These are phyloP conservation scores for Zaprionus gabonicus DNA, from an alignment of 1,140 invertebrate genomes.

Conservation along the genomic window DNA sequence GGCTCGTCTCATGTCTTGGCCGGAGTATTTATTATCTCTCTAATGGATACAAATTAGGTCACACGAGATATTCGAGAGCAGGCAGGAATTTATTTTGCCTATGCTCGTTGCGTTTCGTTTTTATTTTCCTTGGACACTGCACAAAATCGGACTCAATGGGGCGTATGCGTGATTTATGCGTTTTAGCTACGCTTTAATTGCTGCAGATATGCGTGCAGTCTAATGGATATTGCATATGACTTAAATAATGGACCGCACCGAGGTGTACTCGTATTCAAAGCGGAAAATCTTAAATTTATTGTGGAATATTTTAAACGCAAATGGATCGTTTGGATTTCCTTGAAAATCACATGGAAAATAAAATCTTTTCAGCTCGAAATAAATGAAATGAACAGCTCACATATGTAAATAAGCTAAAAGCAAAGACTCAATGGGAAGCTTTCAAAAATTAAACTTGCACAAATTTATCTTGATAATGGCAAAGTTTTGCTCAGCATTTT, in stretches of 20 bases:
- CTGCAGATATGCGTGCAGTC: slow-evolving; percentile 57
- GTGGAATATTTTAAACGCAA: not conserved
- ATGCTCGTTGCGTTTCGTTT: not conserved
- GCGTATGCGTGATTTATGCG: slow-evolving; percentile 71
- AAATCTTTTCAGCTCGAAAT: not conserved
- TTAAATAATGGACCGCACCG: not conserved
- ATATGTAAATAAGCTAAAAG: not conserved
- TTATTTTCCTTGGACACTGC: slow-evolving; percentile 16
- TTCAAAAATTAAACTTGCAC: not conserved
- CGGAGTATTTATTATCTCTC: slow-evolving; percentile 66
- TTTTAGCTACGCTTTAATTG: slow-evolving; percentile 55
- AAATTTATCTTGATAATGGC: not conserved
- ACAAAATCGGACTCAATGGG: slow-evolving; percentile 53
- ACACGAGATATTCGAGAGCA: slow-evolving; percentile 27
- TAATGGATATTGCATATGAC: slow-evolving; percentile 20
- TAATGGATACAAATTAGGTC: slow-evolving; percentile 71
- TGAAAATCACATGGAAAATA: not conserved
- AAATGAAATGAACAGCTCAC: not conserved
- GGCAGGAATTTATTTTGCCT: slow-evolving; percentile 15
- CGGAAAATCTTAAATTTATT: not conserved
- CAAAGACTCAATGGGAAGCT: not conserved
- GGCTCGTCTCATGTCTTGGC: slow-evolving; percentile 6
- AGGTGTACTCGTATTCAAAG: not conserved
- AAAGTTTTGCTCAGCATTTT: not conserved
- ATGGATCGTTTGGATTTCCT: not conserved